Base-by-base conservation (phyloP, 2,888 invertebrate species). In the Drosophila pegasa region DNA sequence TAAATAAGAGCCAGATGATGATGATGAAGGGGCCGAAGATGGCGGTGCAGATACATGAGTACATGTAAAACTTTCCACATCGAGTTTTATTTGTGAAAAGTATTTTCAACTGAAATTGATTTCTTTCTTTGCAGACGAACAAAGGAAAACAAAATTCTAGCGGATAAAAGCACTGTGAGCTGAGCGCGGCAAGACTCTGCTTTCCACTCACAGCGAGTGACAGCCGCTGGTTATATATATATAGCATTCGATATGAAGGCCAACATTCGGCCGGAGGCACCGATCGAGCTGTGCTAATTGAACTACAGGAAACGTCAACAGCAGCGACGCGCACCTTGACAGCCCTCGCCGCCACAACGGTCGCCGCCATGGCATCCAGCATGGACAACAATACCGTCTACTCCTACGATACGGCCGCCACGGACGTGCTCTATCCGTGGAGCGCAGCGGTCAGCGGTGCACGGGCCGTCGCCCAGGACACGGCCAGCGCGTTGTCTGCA, bases 351-450 rank as follows among this genome's bases (percentile, higher is more conserved):
- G 62, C 48, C 9, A 45, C 55, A 7, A 20, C 31, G 14, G 56
- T 52, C n/a, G 61, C 33, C 20, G 51, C 60, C 20, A 71, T 86
- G 76, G 75, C 86, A 50, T 77, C 87, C 37, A 75, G 65, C 55
- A 62, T 81, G 66, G 77, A 74, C 43, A 78, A 79, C 55, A 76
- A 65, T 35, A 67, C 73, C 14, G 65, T 45, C 25, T 69, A 66
- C 27, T 54, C 78, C 2, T 61, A 76, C 29, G 86, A 75, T 43
- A 56, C 68, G 12, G 45, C 74, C 51, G 62, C 71, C 8, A 48
- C 77, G 63, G 72, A 76, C 41, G 74, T 82, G 56, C 70, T 85
- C 29, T 76, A 79, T 56, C 85, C 79, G 56, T 75, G 80, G 73
- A 78, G 79, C 45, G 82, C 80, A 18, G 58, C 65, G 64, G 68